Conservation (phyloP, 2,113 vertebrate species). For the Mugil cephalus region DNA sequence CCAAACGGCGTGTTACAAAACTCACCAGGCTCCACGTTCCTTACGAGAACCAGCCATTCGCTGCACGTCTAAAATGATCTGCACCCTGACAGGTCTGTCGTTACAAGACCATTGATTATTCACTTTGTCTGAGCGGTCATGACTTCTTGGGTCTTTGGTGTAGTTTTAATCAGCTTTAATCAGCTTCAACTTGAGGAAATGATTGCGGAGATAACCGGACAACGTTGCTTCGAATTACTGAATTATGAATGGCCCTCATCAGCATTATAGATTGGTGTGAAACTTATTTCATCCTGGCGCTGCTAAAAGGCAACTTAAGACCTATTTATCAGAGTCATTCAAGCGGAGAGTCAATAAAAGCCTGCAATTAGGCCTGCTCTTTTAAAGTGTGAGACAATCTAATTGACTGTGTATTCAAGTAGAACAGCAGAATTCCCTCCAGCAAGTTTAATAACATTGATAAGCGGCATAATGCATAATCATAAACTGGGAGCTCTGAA, state of each 20-base stretch:
- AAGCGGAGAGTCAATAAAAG: conserved; percentile 72
- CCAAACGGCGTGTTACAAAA: no score
- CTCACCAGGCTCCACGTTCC: background rate
- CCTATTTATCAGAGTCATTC: conserved; percentile 67
- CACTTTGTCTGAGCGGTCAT: background rate
- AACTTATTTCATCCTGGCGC: conserved; percentile 56
- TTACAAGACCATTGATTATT: background rate
- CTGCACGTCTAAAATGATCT: background rate
- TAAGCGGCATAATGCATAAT: conserved; percentile 52
- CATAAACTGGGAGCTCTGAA: conserved; percentile 30
- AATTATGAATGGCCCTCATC: conserved; percentile 45
- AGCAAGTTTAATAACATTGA: conserved; percentile 57
- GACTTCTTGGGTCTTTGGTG: background rate
- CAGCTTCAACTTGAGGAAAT: background rate
- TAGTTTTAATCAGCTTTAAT: background rate
- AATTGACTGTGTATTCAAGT: conserved; percentile 78
- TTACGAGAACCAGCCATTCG: background rate
- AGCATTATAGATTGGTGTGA: conserved; percentile 43
- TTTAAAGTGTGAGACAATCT: conserved; percentile 59
- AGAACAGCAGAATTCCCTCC: conserved; percentile 60
- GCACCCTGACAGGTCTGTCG: background rate
- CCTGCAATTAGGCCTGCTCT: conserved; percentile 58
- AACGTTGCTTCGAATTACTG: conserved; percentile 15
- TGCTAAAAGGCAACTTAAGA: conserved; percentile 64
- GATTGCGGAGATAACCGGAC: background rate